These are phyloP conservation scores for Diachrysia chrysitis DNA, from an alignment of 2,888 invertebrate species.

Conservation along the genomic window DNA sequence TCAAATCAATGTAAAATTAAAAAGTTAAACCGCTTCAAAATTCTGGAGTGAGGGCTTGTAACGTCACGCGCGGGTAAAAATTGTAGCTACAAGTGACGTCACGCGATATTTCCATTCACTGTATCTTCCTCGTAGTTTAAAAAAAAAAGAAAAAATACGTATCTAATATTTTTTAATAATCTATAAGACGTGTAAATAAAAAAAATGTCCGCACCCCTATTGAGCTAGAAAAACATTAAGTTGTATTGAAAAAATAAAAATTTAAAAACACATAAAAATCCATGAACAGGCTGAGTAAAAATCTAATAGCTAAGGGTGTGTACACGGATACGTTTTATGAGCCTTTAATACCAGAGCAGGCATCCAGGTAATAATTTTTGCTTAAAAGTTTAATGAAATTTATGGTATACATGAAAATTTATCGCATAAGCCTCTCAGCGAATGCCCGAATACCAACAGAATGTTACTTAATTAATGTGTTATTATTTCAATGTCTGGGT, in stretches of 20 bases:
- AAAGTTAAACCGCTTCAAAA: too few species aligned
- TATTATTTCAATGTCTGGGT: constrained; percentile 32
- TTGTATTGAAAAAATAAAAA: background rate
- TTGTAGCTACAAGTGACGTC: too few species aligned
- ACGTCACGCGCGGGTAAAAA: too few species aligned
- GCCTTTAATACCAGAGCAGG: constrained; percentile 45
- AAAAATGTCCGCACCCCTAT: too few species aligned
- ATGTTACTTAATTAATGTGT: constrained; percentile 47
- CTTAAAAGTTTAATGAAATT: constrained; percentile 67
- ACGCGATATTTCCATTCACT: too few species aligned
- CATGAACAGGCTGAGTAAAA: constrained; percentile 9
- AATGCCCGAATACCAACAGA: constrained; percentile 55
- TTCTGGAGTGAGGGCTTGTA: too few species aligned
- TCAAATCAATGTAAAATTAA: too few species aligned
- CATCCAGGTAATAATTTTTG: constrained; percentile 62
- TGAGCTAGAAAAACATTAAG: too few species aligned
- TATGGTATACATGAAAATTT: constrained; percentile 66
- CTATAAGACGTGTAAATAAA: too few species aligned
- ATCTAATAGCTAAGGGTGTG: constrained; percentile 23
- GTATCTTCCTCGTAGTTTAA: too few species aligned
- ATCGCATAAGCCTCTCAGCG: constrained; percentile 60
- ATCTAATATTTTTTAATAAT: too few species aligned
- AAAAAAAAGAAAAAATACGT: too few species aligned
- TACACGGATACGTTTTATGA: constrained; percentile 43
- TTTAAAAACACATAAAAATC: background rate